phyloP scores from a whole-genome alignment of 2,888 invertebrate species.

The Sphaeridia pumilis region DNA sequence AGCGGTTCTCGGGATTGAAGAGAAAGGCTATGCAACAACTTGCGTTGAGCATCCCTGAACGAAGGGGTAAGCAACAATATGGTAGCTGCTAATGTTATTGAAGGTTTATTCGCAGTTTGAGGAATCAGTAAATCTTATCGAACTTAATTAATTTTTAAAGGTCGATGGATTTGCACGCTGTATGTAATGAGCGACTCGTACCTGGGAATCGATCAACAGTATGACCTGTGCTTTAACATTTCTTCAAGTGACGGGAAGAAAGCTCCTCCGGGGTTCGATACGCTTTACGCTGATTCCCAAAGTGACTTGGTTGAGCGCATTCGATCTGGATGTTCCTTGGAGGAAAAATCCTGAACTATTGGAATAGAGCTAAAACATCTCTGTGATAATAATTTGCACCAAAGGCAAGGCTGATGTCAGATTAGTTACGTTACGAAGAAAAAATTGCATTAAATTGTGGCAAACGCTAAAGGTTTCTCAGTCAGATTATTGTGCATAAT shows the following conservation, averaged over 20 bases:
- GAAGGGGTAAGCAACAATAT: slow-evolving; percentile 15
- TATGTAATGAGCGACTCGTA: slow-evolving; percentile 87
- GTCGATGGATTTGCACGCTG: slow-evolving; percentile 62
- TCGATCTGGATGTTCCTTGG: too few species aligned
- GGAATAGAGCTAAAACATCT: too few species aligned
- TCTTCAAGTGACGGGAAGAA: slow-evolving; percentile 10
- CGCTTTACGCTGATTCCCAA: not conserved
- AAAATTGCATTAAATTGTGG: too few species aligned
- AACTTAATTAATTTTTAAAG: slow-evolving; percentile 40
- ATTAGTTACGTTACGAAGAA: too few species aligned
- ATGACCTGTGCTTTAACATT: slow-evolving; percentile 45
- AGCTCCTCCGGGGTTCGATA: slow-evolving; percentile 25
- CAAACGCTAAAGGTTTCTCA: too few species aligned
- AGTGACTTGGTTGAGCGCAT: not conserved
- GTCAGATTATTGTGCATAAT: too few species aligned
- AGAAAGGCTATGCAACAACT: slow-evolving; percentile 27
- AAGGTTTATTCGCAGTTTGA: not conserved
- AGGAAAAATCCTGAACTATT: too few species aligned
- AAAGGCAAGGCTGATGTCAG: too few species aligned
- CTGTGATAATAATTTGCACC: too few species aligned
- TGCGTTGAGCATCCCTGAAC: slow-evolving; percentile 22
- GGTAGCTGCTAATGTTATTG: not conserved
- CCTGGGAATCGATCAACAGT: slow-evolving; percentile 87
- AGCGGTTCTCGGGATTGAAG: slow-evolving; percentile 51
- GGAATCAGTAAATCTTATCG: not conserved